Evolutionary conservation across 2,888 invertebrate genomes (phyloP), one percentile per base, ranked within the genome.

Genomic region (Brenthis hecate): DNA sequence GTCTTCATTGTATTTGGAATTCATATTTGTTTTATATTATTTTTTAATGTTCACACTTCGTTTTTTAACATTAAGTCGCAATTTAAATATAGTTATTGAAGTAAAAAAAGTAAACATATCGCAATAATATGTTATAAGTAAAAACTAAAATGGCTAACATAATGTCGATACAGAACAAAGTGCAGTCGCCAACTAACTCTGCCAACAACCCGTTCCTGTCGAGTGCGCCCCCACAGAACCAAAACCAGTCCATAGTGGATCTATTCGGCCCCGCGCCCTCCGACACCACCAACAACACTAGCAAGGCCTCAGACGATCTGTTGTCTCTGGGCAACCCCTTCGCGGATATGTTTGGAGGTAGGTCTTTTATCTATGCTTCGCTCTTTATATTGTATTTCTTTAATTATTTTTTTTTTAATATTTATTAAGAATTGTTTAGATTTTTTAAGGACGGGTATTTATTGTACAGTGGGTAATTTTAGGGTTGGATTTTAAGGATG

Each of bases 261-360:
- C 91, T 98, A 75, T 97, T 98, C 83, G 95, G 96, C 47, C 93
- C 95, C 1, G 91, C 94, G 6, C 91, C 94, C 0, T 83, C 87
- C 0, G 91, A 92, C 66, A 78, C 81, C 5, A 62, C 78, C 16
- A 80, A 82, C 16, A 77, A 78, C n/a, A 77, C 79, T 3, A 74
- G 81, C 1, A 85, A 87, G 72, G 97, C 96, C 88, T 96, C 98
- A 28, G 97, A 97, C 14, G 98, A 98, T 81, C 98, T 98, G 89
- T 92, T 98, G 75, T 94, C 98, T 66, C 96, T 97, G 80, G 93
- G 98, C 56, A 98, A 98, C 93, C 98, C 98, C 13, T 99, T 98
- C 85, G 96, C 97, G 51, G 97, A 97, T 81, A 96, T 96, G 95
- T 96, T 96, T 83, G 94, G 95, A 76, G 94, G 94, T 93, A 78